Conservation (phyloP, 2,113 vertebrate genomes). For the Neotoma lepida region DNA sequence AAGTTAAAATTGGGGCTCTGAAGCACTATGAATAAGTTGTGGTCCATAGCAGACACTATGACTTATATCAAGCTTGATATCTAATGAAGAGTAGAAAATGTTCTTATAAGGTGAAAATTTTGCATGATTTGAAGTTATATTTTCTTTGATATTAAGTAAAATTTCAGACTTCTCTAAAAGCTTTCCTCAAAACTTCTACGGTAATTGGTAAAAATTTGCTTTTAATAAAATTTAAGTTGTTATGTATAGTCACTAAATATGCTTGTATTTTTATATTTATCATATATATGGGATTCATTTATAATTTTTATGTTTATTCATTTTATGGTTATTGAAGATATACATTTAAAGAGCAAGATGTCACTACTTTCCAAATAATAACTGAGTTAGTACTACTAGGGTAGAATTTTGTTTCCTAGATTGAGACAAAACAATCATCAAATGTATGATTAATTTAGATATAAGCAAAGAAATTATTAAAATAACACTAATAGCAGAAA, state of each 20-base stretch:
- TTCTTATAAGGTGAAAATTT: slow-evolving; percentile 33
- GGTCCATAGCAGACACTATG: background rate
- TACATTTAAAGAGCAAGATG: background rate
- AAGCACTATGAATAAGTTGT: background rate
- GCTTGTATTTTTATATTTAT: background rate
- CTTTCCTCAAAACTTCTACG: background rate
- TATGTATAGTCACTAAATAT: background rate
- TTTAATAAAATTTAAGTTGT: slow-evolving; percentile 23
- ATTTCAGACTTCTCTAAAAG: slow-evolving; percentile 41
- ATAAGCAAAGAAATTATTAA: slow-evolving; percentile 6
- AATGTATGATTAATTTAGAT: slow-evolving; percentile 19
- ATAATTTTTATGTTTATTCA: background rate
- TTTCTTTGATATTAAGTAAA: slow-evolving; percentile 13
- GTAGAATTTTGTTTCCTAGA: background rate
- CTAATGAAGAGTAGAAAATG: slow-evolving; percentile 42
- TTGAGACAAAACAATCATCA: background rate
- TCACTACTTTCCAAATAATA: slow-evolving; percentile 41
- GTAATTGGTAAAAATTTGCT: background rate
- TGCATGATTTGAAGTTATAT: background rate
- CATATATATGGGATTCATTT: background rate
- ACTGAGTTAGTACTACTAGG: background rate
- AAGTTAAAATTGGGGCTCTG: slow-evolving; percentile 30
- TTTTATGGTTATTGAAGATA: background rate
- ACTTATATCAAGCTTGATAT: background rate
- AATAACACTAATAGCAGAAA: background rate